Base-by-base conservation (phyloP, 2,888 invertebrate genomes). In the Epinotia demarniana region DNA sequence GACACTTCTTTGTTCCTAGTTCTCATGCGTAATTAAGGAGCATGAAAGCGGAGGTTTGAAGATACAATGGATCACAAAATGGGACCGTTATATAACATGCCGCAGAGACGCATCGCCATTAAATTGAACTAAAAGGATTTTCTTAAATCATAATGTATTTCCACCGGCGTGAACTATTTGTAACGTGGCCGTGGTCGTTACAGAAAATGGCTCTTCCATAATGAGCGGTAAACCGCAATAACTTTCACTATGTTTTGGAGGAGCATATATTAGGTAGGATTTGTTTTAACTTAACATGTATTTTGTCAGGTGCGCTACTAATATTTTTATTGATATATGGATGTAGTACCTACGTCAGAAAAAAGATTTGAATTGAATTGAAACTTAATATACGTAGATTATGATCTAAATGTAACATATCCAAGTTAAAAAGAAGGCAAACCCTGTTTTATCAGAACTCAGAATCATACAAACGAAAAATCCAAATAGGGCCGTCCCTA, bases 401-500 rank as follows among this genome's bases (percentile, higher is more conserved):
- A 3, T 13, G 4, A 49, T 49, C 46, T 49, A 49, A 49, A 49
- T 49, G 53, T 53, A 64, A 43, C 23, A 49, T 64, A 49, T 64
- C 49, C n/a, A 49, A 49, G 23, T 49, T 16, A 33, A 46, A 60
- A 39, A 39, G 27, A 23, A 64, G 12, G 43, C 53, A 18, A 46
- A 64, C 12, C 23, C 5, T 49, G 23, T 46, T 19, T 61, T 75
- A 75, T 72, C 75, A 49, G 27, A 72, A 55, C 16, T 72, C 75
- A 57, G 27, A 72, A 55, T n/a, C 16, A n/a, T n/a, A n/a, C 46
- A 67, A 70, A 58, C 58, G 68, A 60, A 72, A 64, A 63, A 75
- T 39, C 39, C 33, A 16, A 61, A 43, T 86, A 83, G 85, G 87
- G 84, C 83, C 80, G 80, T 80, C 82, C 80, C 80, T 90, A 90